These are phyloP conservation scores for Atherix ibis DNA, from an alignment of 2,888 invertebrate genomes.

Conservation along the genomic window DNA sequence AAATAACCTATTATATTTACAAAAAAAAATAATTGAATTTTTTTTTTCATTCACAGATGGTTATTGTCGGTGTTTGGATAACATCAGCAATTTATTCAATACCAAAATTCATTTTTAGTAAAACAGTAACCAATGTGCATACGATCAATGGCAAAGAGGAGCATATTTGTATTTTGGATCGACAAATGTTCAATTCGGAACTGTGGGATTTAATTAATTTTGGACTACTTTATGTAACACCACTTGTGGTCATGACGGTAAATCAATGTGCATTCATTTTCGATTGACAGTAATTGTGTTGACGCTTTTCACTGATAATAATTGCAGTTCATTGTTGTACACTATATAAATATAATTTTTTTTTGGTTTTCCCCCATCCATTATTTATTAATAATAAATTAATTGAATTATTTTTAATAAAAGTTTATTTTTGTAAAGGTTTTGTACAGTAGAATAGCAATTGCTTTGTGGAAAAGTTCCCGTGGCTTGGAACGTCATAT, in stretches of 20 bases:
- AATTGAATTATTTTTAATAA: no score
- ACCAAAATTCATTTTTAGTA: slow-evolving; percentile 71
- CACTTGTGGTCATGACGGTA: slow-evolving; percentile 64
- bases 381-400: no score
- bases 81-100: slow-evolving; percentile 67
- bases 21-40: no score
- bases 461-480: slow-evolving; percentile 68
- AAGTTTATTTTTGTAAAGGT: no score
- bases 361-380: no score
- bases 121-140: slow-evolving; percentile 46
- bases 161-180: slow-evolving; percentile 53
- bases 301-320: no score
- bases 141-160: slow-evolving; percentile 28
- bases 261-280: slow-evolving; percentile 17
- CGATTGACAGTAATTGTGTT: background rate
- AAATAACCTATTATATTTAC: no score
- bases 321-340: no score
- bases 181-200: slow-evolving; percentile 62
- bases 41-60: slow-evolving; percentile 43
- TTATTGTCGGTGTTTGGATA: slow-evolving; percentile 67
- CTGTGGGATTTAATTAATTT: slow-evolving; percentile 69
- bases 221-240: slow-evolving; percentile 64
- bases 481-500: slow-evolving; percentile 43
- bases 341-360: no score
- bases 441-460: slow-evolving; percentile 69